phyloP scores from a whole-genome alignment of 1,140 invertebrate genomes.

The Lepidurus couesii region DNA sequence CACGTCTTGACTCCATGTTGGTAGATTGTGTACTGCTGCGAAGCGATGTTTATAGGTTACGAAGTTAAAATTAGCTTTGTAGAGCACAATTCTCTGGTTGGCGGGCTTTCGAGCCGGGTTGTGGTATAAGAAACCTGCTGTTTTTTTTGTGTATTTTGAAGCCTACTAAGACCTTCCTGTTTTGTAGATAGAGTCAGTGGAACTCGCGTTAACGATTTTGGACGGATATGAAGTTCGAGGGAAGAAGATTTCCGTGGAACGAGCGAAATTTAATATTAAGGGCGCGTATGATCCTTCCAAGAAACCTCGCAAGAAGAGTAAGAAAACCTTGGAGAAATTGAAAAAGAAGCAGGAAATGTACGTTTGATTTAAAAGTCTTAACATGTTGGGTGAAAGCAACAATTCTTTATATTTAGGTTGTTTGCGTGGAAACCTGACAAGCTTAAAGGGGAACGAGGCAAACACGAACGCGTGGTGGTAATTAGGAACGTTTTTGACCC shows the following conservation, averaged over 20 bases:
- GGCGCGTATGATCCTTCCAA: slow-evolving; percentile 88
- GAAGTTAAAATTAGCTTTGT: slow-evolving; percentile 6
- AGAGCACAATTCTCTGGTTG: slow-evolving; percentile 3
- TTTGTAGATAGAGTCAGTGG: slow-evolving; percentile 81
- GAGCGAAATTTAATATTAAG: slow-evolving; percentile 91
- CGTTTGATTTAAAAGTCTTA: slow-evolving; percentile 39
- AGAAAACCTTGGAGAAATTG: slow-evolving; percentile 81
- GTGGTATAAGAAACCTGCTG: not conserved
- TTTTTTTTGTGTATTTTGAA: slow-evolving; percentile 13
- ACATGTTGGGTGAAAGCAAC: not conserved
- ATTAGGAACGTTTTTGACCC: slow-evolving; percentile 92
- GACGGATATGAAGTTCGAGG: slow-evolving; percentile 80
- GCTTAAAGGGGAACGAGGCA: slow-evolving; percentile 69
- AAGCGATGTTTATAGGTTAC: not conserved
- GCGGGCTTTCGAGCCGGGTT: not conserved
- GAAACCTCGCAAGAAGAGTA: slow-evolving; percentile 87
- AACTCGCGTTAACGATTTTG: slow-evolving; percentile 83
- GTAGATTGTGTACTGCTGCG: not conserved
- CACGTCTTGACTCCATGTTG: not conserved
- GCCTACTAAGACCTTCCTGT: slow-evolving; percentile 37
- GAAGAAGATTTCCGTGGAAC: slow-evolving; percentile 77
- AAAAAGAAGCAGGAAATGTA: slow-evolving; percentile 91
- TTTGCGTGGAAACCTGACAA: slow-evolving; percentile 96
- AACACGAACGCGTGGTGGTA: slow-evolving; percentile 85
- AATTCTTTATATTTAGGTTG: slow-evolving; percentile 51